Evolutionary conservation across 1,140 invertebrate species (phyloP).

Genomic region (Panagrolaimus sp.): DNA sequence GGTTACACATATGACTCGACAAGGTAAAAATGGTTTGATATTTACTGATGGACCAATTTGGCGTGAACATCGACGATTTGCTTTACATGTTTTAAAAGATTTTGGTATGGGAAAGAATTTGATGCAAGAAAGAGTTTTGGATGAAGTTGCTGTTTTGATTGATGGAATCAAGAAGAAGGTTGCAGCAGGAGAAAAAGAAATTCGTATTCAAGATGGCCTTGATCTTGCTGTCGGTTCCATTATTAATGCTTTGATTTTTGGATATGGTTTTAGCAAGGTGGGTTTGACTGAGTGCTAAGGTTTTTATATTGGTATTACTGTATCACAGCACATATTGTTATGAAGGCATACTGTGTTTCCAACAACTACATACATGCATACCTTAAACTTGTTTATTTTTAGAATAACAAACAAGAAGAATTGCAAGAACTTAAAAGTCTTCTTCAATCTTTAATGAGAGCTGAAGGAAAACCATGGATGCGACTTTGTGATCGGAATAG

Average conservation of each 20-base stretch:
- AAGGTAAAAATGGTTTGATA: neutral
- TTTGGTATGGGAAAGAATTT: slow-evolving; percentile 42
- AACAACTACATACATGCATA: no score
- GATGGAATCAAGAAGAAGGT: slow-evolving; percentile 19
- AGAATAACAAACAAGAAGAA: no score
- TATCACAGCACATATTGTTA: no score
- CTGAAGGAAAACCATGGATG: no score
- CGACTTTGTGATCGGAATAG: no score
- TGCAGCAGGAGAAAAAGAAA: neutral
- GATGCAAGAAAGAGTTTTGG: slow-evolving; percentile 25
- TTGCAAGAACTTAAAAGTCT: no score
- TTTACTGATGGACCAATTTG: slow-evolving; percentile 21
- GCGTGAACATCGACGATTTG: slow-evolving; percentile 31
- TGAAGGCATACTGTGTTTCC: no score
- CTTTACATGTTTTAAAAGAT: slow-evolving; percentile 38
- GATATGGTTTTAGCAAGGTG: slow-evolving; percentile 16
- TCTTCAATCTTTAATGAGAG: no score
- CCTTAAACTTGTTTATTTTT: no score
- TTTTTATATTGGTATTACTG: no score
- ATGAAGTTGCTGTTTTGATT: slow-evolving; percentile 24
- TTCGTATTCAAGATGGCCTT: neutral
- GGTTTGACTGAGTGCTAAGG: no score
- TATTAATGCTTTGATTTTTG: slow-evolving; percentile 21
- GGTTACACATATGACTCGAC: neutral
- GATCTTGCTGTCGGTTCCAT: slow-evolving; percentile 28